Conservation (phyloP, 1,140 invertebrate species). For the Trichonephila inaurata region DNA sequence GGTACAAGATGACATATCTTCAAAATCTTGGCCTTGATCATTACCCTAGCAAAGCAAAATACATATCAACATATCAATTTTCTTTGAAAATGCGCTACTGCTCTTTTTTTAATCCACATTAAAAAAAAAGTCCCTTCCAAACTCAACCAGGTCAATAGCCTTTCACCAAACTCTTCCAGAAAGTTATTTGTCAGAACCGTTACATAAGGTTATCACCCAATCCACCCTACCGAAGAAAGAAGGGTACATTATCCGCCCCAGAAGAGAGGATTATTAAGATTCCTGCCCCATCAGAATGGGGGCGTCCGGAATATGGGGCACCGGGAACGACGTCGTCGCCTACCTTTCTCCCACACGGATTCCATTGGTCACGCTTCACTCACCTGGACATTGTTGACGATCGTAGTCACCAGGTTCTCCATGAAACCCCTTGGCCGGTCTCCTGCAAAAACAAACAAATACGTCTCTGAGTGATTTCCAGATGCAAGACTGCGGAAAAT, state of each 20-base stretch:
- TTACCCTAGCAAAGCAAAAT: too few species aligned
- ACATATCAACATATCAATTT: too few species aligned
- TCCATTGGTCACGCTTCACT: constrained; percentile 35
- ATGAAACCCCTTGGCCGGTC: constrained; percentile 82
- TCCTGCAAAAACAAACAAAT: constrained; percentile 80
- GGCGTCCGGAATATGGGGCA: neutral
- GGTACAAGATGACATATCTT: too few species aligned
- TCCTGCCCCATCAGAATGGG: neutral
- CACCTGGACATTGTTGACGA: constrained; percentile 89
- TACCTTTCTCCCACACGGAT: neutral
- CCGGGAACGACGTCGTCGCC: neutral
- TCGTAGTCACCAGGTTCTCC: constrained; percentile 87
- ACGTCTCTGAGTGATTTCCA: neutral
- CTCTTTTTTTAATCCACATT: too few species aligned
- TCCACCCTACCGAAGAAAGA: neutral
- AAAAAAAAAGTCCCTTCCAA: neutral
- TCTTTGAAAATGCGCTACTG: too few species aligned
- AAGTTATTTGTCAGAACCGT: neutral
- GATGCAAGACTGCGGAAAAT: neutral
- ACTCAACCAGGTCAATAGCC: constrained; percentile 2
- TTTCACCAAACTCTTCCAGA: neutral
- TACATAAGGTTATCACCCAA: neutral
- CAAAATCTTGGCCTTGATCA: too few species aligned
- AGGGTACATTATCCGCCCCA: constrained; percentile 1
- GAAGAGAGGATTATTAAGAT: constrained; percentile 13